Evolutionary conservation across 2,113 vertebrate genomes (phyloP).

Genomic region (Heterotilapia buettikoferi): DNA sequence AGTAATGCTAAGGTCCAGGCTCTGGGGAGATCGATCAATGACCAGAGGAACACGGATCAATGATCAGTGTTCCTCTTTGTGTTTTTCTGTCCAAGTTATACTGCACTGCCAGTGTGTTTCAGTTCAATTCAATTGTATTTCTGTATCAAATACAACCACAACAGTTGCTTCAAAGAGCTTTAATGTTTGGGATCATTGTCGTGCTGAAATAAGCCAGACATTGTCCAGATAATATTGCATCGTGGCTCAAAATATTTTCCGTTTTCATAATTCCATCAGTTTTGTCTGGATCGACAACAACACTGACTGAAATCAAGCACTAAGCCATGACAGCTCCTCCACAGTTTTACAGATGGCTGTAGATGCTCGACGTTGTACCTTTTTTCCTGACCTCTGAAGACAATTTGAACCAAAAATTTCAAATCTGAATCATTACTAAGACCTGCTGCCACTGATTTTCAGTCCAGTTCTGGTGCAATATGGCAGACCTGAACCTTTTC

Average conservation of each 20-base stretch:
- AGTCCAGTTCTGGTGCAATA: neutral
- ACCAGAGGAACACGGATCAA: neutral
- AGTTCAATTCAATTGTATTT: neutral
- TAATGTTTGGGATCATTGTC: neutral
- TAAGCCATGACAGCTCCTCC: neutral
- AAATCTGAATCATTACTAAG: neutral
- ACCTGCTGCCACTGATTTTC: neutral
- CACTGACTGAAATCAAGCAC: neutral
- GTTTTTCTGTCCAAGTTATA: neutral
- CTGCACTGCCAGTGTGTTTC: neutral
- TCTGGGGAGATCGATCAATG: neutral
- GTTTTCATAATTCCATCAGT: neutral
- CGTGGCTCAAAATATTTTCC: neutral
- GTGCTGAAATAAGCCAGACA: neutral
- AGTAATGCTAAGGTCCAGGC: neutral
- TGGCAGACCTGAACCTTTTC: accelerated
- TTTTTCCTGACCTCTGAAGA: neutral
- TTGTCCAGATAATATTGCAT: neutral
- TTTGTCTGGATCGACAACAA: neutral
- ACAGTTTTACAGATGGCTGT: neutral
- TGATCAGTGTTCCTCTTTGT: neutral
- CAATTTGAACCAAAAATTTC: neutral
- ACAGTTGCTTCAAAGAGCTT: neutral
- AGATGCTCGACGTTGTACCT: neutral
- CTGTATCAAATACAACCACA: neutral